Base-by-base conservation (phyloP, 2,113 vertebrate species). In the Pandion haliaetus region DNA sequence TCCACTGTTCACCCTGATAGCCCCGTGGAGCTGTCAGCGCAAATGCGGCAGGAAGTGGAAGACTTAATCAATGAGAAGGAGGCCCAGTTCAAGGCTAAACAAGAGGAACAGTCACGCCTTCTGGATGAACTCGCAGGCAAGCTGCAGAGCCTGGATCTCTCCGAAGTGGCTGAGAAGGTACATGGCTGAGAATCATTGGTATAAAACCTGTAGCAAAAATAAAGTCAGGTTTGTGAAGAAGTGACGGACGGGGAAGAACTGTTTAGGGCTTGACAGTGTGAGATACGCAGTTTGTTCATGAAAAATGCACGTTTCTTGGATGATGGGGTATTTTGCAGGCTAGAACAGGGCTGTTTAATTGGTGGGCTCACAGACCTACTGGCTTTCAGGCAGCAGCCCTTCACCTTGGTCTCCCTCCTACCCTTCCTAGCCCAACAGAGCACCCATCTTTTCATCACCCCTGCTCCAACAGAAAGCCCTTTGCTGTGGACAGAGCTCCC, bases 41-140 rank as follows among this genome's bases (percentile, higher is more conserved):
- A 90, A 47, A 98, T 97, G 1, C 98, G 99, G 58, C 97, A 97
- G 71, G 97, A 98, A 77, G 98, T 99, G 14, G 99, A 99, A 94
- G 98, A 98, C 67, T 94, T 98, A 94, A 98, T 99, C 96, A 96
- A 98, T 59, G 97, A 98, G 76, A 99, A 86, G 59, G 98, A 97
- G 84, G 96, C 98, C 7, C 97, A 97, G 85, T 99, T 99, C 96
- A 97, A 97, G 88, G 97, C 97, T 73, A 98, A 96, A 34, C 99
- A 99, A 76, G 98, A 98, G 74, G 98, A 99, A 70, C 99, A 99
- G 91, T 98, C 99, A 0, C 99, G 98, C 66, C 98, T 98, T 36
- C 97, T 99, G 88, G 99, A 99, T 69, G 98, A 99, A 77, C 98
- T 99, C 5, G 99, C 99, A 2, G 99, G 98, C 76, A 98, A 99